Evolutionary conservation across 2,113 vertebrate species (phyloP).

Genomic region (Lycocorax pyrrhopterus): DNA sequence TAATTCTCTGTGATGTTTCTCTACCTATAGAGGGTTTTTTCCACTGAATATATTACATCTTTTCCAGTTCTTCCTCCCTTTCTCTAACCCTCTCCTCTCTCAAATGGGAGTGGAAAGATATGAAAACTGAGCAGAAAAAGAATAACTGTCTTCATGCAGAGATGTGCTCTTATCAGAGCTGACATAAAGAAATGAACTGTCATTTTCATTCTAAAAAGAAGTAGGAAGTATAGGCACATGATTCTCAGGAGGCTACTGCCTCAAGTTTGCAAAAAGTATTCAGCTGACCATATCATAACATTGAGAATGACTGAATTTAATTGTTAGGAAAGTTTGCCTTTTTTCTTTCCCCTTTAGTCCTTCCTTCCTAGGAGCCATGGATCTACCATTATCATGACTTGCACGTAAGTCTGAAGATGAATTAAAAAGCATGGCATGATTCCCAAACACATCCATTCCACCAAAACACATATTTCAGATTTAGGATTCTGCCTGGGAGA

Average conservation of each 20-base stretch:
- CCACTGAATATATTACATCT: not conserved
- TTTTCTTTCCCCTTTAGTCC: not conserved
- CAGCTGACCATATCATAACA: not conserved
- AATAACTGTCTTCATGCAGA: not conserved
- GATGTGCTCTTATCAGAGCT: not conserved
- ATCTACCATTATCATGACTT: not conserved
- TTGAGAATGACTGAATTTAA: not conserved
- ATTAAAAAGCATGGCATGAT: not conserved
- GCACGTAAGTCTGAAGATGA: not conserved
- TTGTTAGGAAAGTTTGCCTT: not conserved
- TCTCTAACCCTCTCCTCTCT: not conserved
- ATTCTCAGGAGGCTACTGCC: not conserved
- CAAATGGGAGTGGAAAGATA: not conserved
- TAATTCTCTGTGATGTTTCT: not conserved
- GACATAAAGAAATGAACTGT: not conserved
- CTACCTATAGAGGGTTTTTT: not conserved
- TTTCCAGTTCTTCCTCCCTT: not conserved
- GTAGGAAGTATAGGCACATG: not conserved
- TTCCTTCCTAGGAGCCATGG: not conserved
- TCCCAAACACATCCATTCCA: conserved; percentile 5
- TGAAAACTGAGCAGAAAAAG: not conserved
- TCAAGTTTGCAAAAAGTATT: not conserved
- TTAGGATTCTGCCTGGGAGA: conserved; percentile 3
- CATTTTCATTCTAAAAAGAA: not conserved
- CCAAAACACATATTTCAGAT: conserved; percentile 16